phyloP scores from a whole-genome alignment of 1,140 invertebrate species.

The Paracyclopina nana region DNA sequence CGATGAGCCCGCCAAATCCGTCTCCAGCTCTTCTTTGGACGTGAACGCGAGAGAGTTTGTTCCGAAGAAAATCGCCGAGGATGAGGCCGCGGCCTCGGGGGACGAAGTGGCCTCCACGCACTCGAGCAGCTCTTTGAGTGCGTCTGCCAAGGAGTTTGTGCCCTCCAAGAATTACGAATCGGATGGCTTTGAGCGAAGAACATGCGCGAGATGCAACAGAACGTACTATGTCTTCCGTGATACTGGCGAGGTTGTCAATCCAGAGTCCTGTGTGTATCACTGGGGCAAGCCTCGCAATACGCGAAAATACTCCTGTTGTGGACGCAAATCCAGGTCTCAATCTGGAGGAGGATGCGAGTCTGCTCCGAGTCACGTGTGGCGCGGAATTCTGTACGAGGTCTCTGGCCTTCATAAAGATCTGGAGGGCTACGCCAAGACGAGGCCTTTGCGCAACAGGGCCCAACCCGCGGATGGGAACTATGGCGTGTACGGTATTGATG shows the following conservation, averaged over 20 bases:
- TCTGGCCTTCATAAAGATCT: neutral
- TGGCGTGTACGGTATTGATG: constrained; percentile 9
- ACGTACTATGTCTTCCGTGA: neutral
- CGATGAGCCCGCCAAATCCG: neutral
- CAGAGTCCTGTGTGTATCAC: constrained; percentile 12
- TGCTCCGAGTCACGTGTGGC: constrained; percentile 1
- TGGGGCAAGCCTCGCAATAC: constrained; percentile 2
- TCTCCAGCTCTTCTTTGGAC: neutral
- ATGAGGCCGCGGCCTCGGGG: no score
- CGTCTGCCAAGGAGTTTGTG: constrained; percentile 3
- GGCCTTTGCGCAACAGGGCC: neutral
- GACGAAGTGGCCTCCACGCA: neutral
- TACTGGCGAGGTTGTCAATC: neutral
- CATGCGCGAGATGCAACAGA: neutral
- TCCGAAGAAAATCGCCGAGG: neutral
- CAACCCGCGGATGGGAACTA: no score
- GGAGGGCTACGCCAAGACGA: neutral
- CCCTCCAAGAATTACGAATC: neutral
- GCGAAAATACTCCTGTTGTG: constrained; percentile 10
- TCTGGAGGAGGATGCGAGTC: neutral
- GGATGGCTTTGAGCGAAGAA: neutral
- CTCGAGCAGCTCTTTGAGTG: neutral
- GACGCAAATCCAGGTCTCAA: neutral
- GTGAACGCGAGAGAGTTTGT: neutral
- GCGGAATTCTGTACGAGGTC: neutral